A percentile compares a stretch with the other conserved stretches of the same genome.
Conservation (phyloP, 2,888 invertebrate genomes). For the Cephus pygmeus region DNA sequence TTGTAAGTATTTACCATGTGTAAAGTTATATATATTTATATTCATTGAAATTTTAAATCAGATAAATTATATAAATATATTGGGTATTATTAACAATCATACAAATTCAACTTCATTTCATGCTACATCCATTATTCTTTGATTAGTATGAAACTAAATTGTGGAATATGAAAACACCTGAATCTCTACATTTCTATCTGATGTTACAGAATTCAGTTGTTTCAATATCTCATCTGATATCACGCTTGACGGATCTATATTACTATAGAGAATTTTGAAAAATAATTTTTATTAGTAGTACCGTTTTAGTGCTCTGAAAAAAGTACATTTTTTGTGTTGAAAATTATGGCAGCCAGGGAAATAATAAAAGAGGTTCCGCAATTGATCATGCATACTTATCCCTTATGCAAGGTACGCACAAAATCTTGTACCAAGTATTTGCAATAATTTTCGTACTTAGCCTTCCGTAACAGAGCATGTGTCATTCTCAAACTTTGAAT, state of each 20-base stretch:
- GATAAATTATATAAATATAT: conserved; percentile 17
- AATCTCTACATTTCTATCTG: not conserved
- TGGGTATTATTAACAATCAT: not conserved
- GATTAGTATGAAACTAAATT: not conserved
- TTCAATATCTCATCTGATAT: not conserved
- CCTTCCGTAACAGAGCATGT: not conserved
- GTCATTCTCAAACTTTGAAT: not conserved
- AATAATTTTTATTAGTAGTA: not conserved
- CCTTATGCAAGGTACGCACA: conserved; percentile 79
- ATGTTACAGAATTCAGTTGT: not conserved
- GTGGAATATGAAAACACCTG: not conserved
- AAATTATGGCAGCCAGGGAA: conserved; percentile 61
- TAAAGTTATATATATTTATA: conserved; percentile 15
- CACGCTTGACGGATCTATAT: not conserved
- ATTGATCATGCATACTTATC: conserved; percentile 80
- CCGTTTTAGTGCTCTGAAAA: not conserved
- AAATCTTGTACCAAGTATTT: conserved; percentile 18
- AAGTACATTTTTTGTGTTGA: not conserved
- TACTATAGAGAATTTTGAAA: not conserved
- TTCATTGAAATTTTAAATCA: conserved; percentile 14
- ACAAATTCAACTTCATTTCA: not conserved
- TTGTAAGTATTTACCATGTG: conserved; percentile 10
- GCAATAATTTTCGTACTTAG: not conserved
- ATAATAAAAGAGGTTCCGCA: conserved; percentile 69
- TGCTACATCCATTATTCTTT: not conserved